Base-by-base conservation (phyloP, 1,140 invertebrate genomes). In the Calycopis cecrops region DNA sequence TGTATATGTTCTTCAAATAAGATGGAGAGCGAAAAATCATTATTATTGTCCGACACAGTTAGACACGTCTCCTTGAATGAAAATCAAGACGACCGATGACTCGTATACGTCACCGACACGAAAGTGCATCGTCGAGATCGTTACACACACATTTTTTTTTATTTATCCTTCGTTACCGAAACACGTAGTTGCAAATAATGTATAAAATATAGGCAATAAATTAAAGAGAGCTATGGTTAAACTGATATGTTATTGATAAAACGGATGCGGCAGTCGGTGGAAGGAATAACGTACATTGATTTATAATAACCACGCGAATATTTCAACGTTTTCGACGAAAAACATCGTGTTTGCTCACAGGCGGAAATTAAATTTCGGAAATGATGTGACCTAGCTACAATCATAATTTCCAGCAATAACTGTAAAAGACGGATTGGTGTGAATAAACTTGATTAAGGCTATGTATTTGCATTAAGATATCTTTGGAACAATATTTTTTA, bases 261-360 rank as follows among this genome's bases (percentile, higher is more conserved):
- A 28, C 21, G 21, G 14, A 40, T 14, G 10, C 38, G n/a, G n/a
- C 12, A 40, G 38, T 14, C 38, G 38, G 38, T 40, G 1, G 38
- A 40, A 40, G 38, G n/a, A 40, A 12, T 12, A 40, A 40, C 38
- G 38, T 40, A 40, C 12, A 40, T 40, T 40, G 38, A 40, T 40
- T 40, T 40, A 40, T 40, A 11, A 37, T 37, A n/a, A 3, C 21
- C n/a, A 4, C 12, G 38, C 38, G 14, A 40, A 40, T 14, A 40
- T 12, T 40, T 8, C 38, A 28, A 28, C 38, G 6, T 11, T n/a
- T 40, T 40, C 38, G 14, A 14, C 38, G 38, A 40, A 40, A 40
- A 40, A 40, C 38, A 40, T 40, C 38, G 38, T 16, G 38, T 40
- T 40, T 40, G 11, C 37, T 40, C 21, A 2, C 21, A 3, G 38